These are phyloP conservation scores for Micrasema longulum DNA, from an alignment of 1,140 invertebrate species.

Conservation along the genomic window DNA sequence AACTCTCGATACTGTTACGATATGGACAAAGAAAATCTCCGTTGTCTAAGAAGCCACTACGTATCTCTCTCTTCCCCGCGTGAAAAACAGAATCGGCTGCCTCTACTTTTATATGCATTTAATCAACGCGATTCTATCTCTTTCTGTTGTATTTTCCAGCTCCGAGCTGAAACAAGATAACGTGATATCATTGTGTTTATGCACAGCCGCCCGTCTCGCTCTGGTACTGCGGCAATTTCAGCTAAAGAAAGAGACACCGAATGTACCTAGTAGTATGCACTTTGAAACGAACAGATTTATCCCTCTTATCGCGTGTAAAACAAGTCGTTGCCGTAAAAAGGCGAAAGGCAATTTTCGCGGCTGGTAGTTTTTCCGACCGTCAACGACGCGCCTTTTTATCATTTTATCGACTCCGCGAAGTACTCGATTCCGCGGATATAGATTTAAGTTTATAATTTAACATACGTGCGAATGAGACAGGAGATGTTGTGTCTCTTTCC, in stretches of 20 bases:
- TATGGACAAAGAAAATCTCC: constrained; percentile 3
- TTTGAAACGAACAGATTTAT: not conserved
- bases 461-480: constrained; percentile 22
- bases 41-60: not conserved
- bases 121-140: not conserved
- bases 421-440: not conserved
- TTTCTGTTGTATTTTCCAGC: not conserved
- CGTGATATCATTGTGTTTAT: not conserved
- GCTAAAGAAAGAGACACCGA: constrained; percentile 1
- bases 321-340: not conserved
- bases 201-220: constrained; percentile 1
- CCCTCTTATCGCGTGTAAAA: not conserved
- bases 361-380: not conserved
- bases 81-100: constrained; percentile 8
- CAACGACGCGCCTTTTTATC: not conserved
- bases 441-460: constrained; percentile 12
- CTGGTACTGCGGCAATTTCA: not conserved
- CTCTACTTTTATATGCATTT: constrained; percentile 18
- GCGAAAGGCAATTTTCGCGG: not conserved
- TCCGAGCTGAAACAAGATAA: not conserved
- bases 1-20: not conserved
- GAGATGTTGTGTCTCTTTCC: constrained; percentile 8
- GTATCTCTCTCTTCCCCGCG: not conserved
- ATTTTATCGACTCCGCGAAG: not conserved
- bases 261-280: constrained; percentile 3